Evolutionary conservation across 1,140 invertebrate genomes (phyloP), one percentile per base, ranked within the genome.

Genomic region (Ostrea denselamellosa): DNA sequence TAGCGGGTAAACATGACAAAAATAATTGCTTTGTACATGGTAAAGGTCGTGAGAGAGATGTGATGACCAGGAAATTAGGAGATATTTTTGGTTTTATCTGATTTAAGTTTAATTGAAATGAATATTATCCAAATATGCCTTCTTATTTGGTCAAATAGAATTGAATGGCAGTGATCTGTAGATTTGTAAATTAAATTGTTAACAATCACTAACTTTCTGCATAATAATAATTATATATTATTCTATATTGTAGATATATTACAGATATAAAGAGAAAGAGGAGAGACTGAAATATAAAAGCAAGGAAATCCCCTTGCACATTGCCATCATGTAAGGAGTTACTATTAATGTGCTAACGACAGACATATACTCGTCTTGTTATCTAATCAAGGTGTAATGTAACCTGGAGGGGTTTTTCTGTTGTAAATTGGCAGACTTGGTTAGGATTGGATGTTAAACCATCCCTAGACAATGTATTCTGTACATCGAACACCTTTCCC

Each of bases 311-410:
- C 68, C 68, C 68, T 25, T 77, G 68, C 28, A 77, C 28, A 77
- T 28, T 34, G 25, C 25, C 25, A 25, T 10, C 68, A 77, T 77
- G 68, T 77, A 77, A 12, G 68, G 8, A 34, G 25, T 25, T 25
- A 77, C 28, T 34, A 44, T 44, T 44, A 44, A 14, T 77, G 68
- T 28, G 25, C 12, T 77, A 12, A 77, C 25, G 12, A 77, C 25
- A 12, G 0, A 77, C 68, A 77, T 77, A 12, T 77, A 77, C 22
- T 34, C 68, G 34, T 44, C 34, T 28, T 77, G 68, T 77, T 77
- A 77, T 77, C 68, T 77, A 77, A 77, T 77, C 68, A 28, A 34
- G 68, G 68, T 28, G 68, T 77, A 77, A 77, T 77, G 14, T 77
- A 8, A 2, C 68, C 68, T 77, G 8, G 28, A 25, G 68, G 68